Base-by-base conservation (phyloP, 1,140 invertebrate species). In the Sinella curviseta region DNA sequence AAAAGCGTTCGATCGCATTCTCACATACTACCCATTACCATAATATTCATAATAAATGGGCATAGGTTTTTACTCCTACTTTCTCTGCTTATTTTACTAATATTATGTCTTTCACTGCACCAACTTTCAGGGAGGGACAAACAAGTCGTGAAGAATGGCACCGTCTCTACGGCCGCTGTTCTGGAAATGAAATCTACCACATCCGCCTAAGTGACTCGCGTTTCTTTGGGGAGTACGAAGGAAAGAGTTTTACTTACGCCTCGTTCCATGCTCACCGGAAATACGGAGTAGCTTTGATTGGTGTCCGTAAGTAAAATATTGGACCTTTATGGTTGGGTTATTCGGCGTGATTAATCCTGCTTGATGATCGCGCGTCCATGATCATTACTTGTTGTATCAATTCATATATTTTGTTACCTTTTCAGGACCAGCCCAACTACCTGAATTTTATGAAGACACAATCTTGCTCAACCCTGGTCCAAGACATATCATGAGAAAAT, bases 171-270 rank as follows among this genome's bases (percentile, higher is more conserved):
- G 97, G 97, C n/a, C 94, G 96, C 85, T 98, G 97, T 88, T 98
- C 97, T 1, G 97, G 97, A 79, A 99, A 99, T 87, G 97, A 99
- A 89, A 99, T 99, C 85, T 99, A 99, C 88, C 96, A 99, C 87
- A 99, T 99, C 83, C 91, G 94, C 77, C 91, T 99, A 33, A 94
- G 93, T 20, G 96, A 99, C 86, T 97, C 95, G 84, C 91, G 96
- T 24, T 99, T 99, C 89, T 99, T 99, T 85, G 95, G 96, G 1
- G 97, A 99, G 88, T 99, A 98, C 86, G 95, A 97, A 86, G 97
- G 97, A 28, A 99, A 99, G 89, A 98, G 96, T 87, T 99, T 99
- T 88, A 98, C 97, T 16, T 99, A 98, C 87, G 97, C 97, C 76
- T 98, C 96, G 85, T 99, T 99, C 87, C 97, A 99, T 73, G 78